A percentile compares a stretch with the other conserved stretches of the same genome.
Conservation (phyloP, 2,797 vertebrate genomes). For the Cetoscarus ocellatus region DNA sequence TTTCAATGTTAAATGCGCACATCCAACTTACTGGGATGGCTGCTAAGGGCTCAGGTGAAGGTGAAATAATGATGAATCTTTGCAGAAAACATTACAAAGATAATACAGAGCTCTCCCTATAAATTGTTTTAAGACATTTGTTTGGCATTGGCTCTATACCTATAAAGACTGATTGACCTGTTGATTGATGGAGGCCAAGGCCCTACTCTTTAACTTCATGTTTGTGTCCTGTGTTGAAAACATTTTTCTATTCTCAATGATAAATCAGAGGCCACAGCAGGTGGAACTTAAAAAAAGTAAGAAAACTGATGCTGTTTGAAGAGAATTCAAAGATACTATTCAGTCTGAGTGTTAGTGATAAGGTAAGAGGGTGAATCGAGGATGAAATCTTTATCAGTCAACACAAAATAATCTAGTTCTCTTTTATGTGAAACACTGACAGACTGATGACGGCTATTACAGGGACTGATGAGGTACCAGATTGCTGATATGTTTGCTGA, state of each 20-base stretch:
- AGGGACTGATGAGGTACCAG: not conserved
- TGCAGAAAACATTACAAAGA: too few relatives aligned
- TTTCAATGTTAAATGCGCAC: too few relatives aligned
- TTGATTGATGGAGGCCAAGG: too few relatives aligned
- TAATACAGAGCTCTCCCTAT: too few relatives aligned
- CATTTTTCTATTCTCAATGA: not conserved
- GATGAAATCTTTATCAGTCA: not conserved
- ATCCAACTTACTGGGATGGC: too few relatives aligned
- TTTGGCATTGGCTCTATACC: too few relatives aligned
- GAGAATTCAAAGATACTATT: not conserved
- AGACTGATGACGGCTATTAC: not conserved
- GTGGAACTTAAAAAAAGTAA: not conserved
- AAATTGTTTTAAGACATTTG: too few relatives aligned
- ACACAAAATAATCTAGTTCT: constrained; percentile 22
- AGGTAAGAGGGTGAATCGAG: constrained; percentile 15
- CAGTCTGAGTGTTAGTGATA: not conserved
- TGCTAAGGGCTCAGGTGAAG: too few relatives aligned
- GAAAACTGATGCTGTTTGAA: not conserved
- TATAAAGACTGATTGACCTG: too few relatives aligned
- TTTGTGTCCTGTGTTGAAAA: too few relatives aligned
- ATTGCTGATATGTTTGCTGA: not conserved
- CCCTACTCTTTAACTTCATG: too few relatives aligned
- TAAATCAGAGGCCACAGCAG: not conserved
- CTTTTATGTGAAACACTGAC: constrained; percentile 26
- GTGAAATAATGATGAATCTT: too few relatives aligned